A percentile compares a stretch with the other conserved stretches of the same genome.
Evolutionary conservation across 2,888 invertebrate species (phyloP).

Genomic region (Adineta ricciae): DNA sequence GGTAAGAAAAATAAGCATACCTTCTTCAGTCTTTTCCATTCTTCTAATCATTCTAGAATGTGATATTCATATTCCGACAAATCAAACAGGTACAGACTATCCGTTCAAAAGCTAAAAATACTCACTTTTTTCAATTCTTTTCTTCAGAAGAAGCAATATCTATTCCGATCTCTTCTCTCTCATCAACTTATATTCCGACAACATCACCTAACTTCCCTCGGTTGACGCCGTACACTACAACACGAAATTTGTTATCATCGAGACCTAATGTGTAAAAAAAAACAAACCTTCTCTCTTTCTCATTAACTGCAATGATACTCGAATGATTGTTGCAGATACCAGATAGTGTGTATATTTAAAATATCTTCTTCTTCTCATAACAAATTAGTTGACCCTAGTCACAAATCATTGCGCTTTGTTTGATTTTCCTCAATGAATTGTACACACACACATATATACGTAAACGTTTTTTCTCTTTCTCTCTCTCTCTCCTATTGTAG

Average conservation of each 20-base stretch:
- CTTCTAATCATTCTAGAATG: background rate
- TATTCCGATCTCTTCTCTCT: background rate
- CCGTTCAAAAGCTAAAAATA: no score
- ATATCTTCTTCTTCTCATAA: background rate
- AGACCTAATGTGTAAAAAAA: background rate
- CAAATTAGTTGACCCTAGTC: background rate
- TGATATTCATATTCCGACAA: background rate
- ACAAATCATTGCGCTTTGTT: background rate
- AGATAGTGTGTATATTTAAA: background rate
- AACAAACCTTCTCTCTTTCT: background rate
- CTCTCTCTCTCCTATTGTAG: background rate
- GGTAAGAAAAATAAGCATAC: background rate
- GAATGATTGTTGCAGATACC: background rate
- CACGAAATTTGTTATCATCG: background rate
- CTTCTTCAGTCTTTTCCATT: background rate
- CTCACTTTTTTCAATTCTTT: background rate
- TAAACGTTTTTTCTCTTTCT: background rate
- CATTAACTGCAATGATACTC: no score
- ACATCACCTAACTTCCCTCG: background rate
- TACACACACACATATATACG: background rate
- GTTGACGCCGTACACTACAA: background rate
- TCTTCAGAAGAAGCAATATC: background rate
- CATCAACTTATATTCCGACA: background rate
- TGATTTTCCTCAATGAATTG: background rate
- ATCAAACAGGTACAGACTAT: background rate